Conservation (phyloP, 2,888 invertebrate genomes). For the Mimumesa dahlbomi region DNA sequence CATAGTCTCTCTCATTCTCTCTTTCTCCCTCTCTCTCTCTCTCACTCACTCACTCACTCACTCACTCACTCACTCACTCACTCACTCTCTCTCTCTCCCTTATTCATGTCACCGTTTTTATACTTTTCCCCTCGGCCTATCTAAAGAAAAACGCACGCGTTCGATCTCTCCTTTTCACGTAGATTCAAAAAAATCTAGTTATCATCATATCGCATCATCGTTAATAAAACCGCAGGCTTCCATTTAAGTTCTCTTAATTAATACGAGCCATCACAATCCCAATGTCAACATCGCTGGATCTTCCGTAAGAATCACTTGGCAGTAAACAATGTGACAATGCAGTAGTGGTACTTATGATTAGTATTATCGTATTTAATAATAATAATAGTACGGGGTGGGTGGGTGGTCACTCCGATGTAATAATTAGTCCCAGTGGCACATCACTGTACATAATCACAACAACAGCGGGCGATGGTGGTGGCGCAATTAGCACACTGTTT, state of each 20-base stretch:
- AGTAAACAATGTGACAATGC: conserved; percentile 80
- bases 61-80: too few relatives aligned
- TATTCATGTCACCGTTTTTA: neutral
- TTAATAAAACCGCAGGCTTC: conserved; percentile 66
- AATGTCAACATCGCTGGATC: conserved; percentile 72
- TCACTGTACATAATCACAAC: conserved; percentile 80
- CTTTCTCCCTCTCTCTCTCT: neutral
- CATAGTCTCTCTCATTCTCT: too few relatives aligned
- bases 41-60: neutral
- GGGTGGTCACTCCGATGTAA: conserved; percentile 78
- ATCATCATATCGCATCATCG: too few relatives aligned
- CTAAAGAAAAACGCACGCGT: neutral
- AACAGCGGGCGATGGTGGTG: conserved; percentile 78
- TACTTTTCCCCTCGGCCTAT: neutral
- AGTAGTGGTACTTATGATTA: conserved; percentile 79
- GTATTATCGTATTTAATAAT: conserved; percentile 73
- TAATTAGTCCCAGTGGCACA: conserved; percentile 79
- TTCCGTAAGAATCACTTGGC: conserved; percentile 78
- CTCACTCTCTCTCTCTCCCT: neutral
- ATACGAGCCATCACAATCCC: conserved; percentile 74
- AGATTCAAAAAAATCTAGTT: conserved; percentile 59
- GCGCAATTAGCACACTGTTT: conserved; percentile 67
- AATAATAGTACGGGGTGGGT: conserved; percentile 79
- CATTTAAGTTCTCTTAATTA: conserved; percentile 67
- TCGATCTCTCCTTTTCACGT: conserved; percentile 19